These are phyloP conservation scores for Pantala flavescens DNA, from an alignment of 1,140 invertebrate species.

Conservation along the genomic window DNA sequence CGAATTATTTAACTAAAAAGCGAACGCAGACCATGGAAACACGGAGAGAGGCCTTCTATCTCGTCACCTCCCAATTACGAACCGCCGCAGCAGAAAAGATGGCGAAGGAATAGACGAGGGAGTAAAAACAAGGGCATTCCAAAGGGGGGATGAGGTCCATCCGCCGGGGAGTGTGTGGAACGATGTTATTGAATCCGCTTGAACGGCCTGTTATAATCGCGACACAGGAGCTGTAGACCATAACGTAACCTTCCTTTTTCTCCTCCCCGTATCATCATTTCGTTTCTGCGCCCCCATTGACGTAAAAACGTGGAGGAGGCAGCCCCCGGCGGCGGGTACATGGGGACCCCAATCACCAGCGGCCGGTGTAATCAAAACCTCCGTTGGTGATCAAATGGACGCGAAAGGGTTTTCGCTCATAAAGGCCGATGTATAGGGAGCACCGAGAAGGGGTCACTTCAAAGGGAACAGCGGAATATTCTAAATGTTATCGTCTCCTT, in stretches of 20 bases:
- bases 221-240: background rate
- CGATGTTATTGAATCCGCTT: conserved; percentile 9
- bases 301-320: background rate
- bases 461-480: too few relatives aligned
- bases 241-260: background rate
- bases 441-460: background rate
- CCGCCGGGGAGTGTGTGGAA: background rate
- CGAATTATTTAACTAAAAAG: too few relatives aligned
- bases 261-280: background rate
- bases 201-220: conserved; percentile 3
- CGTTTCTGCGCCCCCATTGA: background rate
- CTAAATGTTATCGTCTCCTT: too few relatives aligned
- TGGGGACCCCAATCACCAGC: background rate
- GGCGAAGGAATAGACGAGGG: background rate
- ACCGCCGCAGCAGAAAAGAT: background rate
- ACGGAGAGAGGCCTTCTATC: too few relatives aligned
- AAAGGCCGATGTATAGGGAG: background rate
- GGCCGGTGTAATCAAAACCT: background rate
- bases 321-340: background rate
- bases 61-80: too few relatives aligned
- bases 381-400: background rate
- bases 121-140: background rate
- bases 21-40: too few relatives aligned
- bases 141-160: background rate
- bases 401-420: background rate